phyloP scores from a whole-genome alignment of 2,888 invertebrate genomes.

The Allophyes oxyacanthae region DNA sequence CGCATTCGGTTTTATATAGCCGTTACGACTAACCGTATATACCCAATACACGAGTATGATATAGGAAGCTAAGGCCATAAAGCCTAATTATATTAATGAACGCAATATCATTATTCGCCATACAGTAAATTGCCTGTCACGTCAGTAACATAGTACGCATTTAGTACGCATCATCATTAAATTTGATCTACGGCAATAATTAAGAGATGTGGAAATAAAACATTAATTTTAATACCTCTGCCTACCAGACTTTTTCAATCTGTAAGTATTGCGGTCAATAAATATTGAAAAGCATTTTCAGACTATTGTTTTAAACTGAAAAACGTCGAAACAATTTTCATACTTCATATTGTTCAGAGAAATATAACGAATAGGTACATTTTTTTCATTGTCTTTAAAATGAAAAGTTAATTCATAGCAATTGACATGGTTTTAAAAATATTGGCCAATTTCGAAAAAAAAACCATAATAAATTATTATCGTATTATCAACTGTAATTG shows the following conservation, averaged over 20 bases:
- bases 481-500: neutral
- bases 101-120: constrained; percentile 30
- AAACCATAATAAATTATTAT: neutral
- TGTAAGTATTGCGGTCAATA: constrained; percentile 16
- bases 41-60: constrained; percentile 6
- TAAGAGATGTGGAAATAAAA: too few relatives aligned
- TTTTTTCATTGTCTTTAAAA: constrained; percentile 28
- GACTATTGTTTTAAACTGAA: constrained; percentile 31
- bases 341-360: constrained; percentile 28
- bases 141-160: constrained; percentile 1
- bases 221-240: neutral
- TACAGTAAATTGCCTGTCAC: constrained; percentile 30
- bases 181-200: too few relatives aligned
- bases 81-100: constrained; percentile 33
- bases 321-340: constrained; percentile 44
- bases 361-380: constrained; percentile 20
- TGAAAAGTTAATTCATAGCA: constrained; percentile 28
- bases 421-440: constrained; percentile 19
- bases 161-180: too few relatives aligned
- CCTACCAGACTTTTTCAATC: too few relatives aligned
- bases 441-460: constrained; percentile 3
- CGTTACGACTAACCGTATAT: too few relatives aligned
- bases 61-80: constrained; percentile 16
- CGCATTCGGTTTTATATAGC: too few relatives aligned
- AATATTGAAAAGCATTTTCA: constrained; percentile 29